Evolutionary conservation across 2,888 invertebrate genomes (phyloP).

Genomic region (Cheilosia grossa): DNA sequence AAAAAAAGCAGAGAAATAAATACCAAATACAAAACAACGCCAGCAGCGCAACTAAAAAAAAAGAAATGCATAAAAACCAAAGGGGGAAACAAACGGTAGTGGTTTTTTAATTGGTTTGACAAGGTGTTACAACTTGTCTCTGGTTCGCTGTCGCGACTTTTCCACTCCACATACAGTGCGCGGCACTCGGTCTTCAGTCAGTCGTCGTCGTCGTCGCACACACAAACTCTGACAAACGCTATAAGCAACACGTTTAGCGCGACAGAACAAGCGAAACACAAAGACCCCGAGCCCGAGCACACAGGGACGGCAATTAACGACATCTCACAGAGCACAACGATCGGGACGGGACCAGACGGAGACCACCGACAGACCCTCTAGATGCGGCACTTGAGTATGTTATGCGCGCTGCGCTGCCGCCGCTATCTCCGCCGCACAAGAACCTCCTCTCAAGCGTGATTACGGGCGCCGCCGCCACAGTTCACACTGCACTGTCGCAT

Average conservation of each 20-base stretch:
- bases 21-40: constrained; percentile 14
- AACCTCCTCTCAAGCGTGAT: constrained; percentile 67
- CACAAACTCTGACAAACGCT: constrained; percentile 55
- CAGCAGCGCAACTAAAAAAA: too few relatives aligned
- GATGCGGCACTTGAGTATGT: constrained; percentile 53
- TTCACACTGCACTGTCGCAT: constrained; percentile 28
- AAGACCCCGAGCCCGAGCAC: constrained; percentile 41
- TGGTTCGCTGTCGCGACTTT: constrained; percentile 74
- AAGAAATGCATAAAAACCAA: constrained; percentile 27
- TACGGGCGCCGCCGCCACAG: constrained; percentile 66
- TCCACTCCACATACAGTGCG: constrained; percentile 67
- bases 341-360: constrained; percentile 4
- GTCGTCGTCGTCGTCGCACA: constrained; percentile 25
- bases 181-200: constrained; percentile 54
- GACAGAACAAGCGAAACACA: constrained; percentile 68
- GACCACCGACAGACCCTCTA: constrained; percentile 1
- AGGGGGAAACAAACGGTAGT: constrained; percentile 69
- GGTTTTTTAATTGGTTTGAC: constrained; percentile 75
- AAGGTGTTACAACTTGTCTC: constrained; percentile 75
- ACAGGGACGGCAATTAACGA: constrained; percentile 70
- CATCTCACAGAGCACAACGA: constrained; percentile 52
- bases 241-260: constrained; percentile 72
- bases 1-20: constrained; percentile 30
- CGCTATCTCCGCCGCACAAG: constrained; percentile 39
- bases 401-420: constrained; percentile 36